Conservation (phyloP, 2,113 vertebrate species). For the Chitala chitala region DNA sequence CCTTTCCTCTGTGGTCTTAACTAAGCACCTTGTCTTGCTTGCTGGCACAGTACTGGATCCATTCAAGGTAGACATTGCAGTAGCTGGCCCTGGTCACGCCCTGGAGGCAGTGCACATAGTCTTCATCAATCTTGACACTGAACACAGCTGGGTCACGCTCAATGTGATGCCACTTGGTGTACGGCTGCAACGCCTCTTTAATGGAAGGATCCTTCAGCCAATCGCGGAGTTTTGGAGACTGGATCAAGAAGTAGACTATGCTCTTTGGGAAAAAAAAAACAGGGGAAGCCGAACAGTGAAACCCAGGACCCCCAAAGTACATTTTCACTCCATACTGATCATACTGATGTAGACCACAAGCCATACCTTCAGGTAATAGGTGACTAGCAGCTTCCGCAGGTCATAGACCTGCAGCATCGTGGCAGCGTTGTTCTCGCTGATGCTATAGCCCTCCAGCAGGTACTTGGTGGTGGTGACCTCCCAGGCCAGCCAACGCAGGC, state of each 20-base stretch:
- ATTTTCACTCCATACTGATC: no score
- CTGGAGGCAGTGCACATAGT: slow-evolving; percentile 93
- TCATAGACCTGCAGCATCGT: slow-evolving; percentile 97
- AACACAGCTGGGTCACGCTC: slow-evolving; percentile 91
- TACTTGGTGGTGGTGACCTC: slow-evolving; percentile 88
- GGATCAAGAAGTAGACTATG: slow-evolving; percentile 88
- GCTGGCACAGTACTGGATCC: slow-evolving; percentile 87
- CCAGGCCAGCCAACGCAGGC: slow-evolving; percentile 95
- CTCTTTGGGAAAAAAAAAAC: slow-evolving; percentile 66
- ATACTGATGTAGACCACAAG: no score
- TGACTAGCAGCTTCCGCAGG: slow-evolving; percentile 86
- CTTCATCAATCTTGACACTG: slow-evolving; percentile 89
- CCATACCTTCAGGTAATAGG: slow-evolving; percentile 95
- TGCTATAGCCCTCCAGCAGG: slow-evolving; percentile 93
- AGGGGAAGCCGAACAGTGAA: not conserved
- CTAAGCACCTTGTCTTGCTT: slow-evolving; percentile 78
- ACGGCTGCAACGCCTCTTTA: slow-evolving; percentile 81
- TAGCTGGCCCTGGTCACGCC: slow-evolving; percentile 94
- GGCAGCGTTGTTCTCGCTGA: slow-evolving; percentile 92
- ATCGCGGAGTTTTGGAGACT: slow-evolving; percentile 78
- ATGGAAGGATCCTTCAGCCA: slow-evolving; percentile 81
- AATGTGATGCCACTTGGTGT: slow-evolving; percentile 93
- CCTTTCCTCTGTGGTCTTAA: no score
- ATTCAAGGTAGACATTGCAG: slow-evolving; percentile 92
- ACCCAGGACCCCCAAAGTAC: not conserved